Conservation (phyloP, 2,888 invertebrate species). For the Drosophila buzzatii region DNA sequence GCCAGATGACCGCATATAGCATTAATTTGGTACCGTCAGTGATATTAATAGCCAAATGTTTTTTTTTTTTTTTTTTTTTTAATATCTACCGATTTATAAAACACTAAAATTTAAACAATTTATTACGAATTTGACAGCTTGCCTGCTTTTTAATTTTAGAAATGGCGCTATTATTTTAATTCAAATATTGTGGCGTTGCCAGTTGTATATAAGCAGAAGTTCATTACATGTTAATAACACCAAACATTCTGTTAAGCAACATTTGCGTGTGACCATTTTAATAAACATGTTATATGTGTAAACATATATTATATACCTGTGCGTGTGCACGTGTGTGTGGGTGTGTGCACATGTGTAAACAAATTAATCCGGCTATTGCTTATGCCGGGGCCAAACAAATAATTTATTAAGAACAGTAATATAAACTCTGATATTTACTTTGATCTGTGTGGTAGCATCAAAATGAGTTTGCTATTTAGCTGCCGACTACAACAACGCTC, state of each 20-base stretch:
- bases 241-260: conserved; percentile 9
- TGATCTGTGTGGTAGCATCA: not conserved
- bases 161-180: not conserved
- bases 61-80: no score
- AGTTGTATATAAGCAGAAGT: not conserved
- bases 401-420: conserved; percentile 10
- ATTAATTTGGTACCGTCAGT: not conserved
- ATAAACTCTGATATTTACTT: conserved; percentile 25
- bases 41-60: no score
- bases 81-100: no score
- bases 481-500: not conserved
- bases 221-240: not conserved
- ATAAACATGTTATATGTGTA: conserved; percentile 1
- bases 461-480: conserved; percentile 32
- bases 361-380: conserved; percentile 22
- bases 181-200: not conserved
- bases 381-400: conserved; percentile 38
- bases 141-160: not conserved
- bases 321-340: not conserved
- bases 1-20: conserved; percentile 1
- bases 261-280: conserved; percentile 34
- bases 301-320: conserved; percentile 1
- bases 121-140: not conserved
- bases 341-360: conserved; percentile 33
- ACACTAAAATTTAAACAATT: not conserved